Evolutionary conservation across 2,113 vertebrate species (phyloP), one percentile per base, ranked within the genome.

Genomic region (Heterocephalus glaber): DNA sequence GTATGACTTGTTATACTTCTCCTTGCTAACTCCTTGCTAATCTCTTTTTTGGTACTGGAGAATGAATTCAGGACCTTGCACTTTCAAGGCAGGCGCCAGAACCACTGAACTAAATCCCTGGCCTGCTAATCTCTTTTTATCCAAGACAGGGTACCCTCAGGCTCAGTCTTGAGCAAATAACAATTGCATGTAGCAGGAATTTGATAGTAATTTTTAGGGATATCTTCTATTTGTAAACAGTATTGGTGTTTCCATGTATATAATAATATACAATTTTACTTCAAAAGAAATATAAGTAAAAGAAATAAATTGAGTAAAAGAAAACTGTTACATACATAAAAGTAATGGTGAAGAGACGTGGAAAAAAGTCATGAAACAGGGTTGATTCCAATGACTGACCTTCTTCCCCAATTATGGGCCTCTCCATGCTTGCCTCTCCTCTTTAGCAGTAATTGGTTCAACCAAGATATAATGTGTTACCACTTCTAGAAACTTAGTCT

Each of bases 271-370:
- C 17, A 88, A 68, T 90, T 92, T 76, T 72, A 87, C 16, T 94
- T 76, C 76, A 94, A 92, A 90, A 91, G 93, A 90, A 86, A 88
- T 63, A 58, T 84, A 88, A 95, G 20, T 92, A 76, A 95, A 94
- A 95, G 66, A 91, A 95, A 81, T 60, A 80, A 77, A 63, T 0
- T 0, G 44, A 86, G 26, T 65, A 85, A 89, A 95, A 70, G 79
- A 79, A 86, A 94, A 93, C 58, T n/a, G 12, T 65, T 33, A 87
- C 28, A 66, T 33, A 79, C 56, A 86, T 28, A 44, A 68, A 90
- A 89, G 63, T 49, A 74, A 95, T 28, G 47, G 58, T 7, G 9
- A n/a, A 66, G 58, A 92, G 54, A 86, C 72, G 94, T 9, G n/a
- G 70, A 90, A 74, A 54, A 74, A 56, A 38, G 16, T 63, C 47